A percentile compares a stretch with the other conserved stretches of the same genome.
Evolutionary conservation across 1,140 invertebrate species (phyloP).

Genomic region (Luehdorfia chinensis): DNA sequence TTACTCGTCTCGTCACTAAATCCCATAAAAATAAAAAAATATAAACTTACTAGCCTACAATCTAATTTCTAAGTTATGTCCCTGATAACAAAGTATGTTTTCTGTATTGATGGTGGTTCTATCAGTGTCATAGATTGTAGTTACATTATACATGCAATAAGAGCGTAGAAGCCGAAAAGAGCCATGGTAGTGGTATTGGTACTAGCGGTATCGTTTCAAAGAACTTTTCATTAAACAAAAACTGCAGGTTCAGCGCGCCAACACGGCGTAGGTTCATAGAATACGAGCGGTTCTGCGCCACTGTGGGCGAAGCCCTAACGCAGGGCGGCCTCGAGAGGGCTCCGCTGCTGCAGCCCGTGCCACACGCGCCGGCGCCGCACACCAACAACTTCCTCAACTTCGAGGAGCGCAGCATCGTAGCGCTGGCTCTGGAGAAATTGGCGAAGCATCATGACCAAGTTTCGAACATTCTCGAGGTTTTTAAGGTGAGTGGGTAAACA

Average conservation of each 20-base stretch:
- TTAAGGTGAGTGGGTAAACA: conserved; percentile 75
- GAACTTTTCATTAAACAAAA: too few relatives aligned
- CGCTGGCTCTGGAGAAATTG: conserved; percentile 80
- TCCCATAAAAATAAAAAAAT: too few relatives aligned
- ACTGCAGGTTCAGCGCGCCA: conserved; percentile 80
- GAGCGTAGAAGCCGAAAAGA: too few relatives aligned
- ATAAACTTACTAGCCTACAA: too few relatives aligned
- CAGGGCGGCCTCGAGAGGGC: conserved; percentile 79
- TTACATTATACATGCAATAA: too few relatives aligned
- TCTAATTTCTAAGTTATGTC: too few relatives aligned
- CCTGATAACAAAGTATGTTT: too few relatives aligned
- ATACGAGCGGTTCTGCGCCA: conserved; percentile 80
- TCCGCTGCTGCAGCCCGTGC: conserved; percentile 80
- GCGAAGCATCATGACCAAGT: conserved; percentile 80
- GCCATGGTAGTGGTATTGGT: too few relatives aligned
- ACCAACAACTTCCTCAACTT: conserved; percentile 82
- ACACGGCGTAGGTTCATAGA: conserved; percentile 77
- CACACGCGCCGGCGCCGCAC: conserved; percentile 79
- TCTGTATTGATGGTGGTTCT: too few relatives aligned
- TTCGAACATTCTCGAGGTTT: conserved; percentile 79
- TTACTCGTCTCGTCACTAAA: too few relatives aligned
- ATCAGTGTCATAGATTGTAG: too few relatives aligned
- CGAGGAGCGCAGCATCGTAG: conserved; percentile 79
- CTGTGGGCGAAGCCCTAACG: conserved; percentile 82
- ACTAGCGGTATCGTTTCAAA: too few relatives aligned